Evolutionary conservation across 1,140 invertebrate species (phyloP), one percentile per base, ranked within the genome.

Genomic region (Caenorhabditis remanei): DNA sequence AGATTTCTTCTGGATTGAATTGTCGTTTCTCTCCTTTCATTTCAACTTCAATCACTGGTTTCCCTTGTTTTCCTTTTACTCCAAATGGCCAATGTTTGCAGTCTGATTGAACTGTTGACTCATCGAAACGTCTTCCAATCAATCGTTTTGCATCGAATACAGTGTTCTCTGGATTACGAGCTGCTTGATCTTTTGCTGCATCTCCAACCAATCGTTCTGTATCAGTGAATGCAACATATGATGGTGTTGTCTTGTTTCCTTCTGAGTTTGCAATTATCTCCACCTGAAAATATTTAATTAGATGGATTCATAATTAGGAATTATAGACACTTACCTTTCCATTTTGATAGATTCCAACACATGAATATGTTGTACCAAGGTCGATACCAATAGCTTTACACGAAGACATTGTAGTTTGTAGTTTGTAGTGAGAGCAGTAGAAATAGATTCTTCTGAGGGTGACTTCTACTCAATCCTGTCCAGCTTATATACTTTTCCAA

Each of bases 341-440:
- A 92, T 96, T 92, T 87, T 93, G 93, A 88, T 93, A 93, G 32
- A 93, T 92, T 19, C 91, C 93, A 41, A 94, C 93, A 89, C 93
- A 99, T 90, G 97, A 98, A 93, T 99, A 99, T 82, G 97, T 99
- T 87, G 97, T 99, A 93, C 97, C 97, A 92, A 99, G 95, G 95
- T 99, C 97, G 93, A 99, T 99, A 93, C 97, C 97, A 93, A 98
- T 97, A 32, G 98, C 97, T 14, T 97, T 83, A 84, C 75, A 83
- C 11, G 83, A 82, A 56, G 88, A 88, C 88, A 89, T 89, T 87
- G 79, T 89, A 83, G 79, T 87, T 21, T 56, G 55, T 87, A 32
- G 32, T 46, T 75, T 56, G 55, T 85, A 53, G 83, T 63, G 58
- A 58, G 41, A 75, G 61, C 41, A 85, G 63, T 85, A 71, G 63